These are phyloP conservation scores for Protodeltote pygarga DNA, from an alignment of 2,888 invertebrate species.

Conservation along the genomic window DNA sequence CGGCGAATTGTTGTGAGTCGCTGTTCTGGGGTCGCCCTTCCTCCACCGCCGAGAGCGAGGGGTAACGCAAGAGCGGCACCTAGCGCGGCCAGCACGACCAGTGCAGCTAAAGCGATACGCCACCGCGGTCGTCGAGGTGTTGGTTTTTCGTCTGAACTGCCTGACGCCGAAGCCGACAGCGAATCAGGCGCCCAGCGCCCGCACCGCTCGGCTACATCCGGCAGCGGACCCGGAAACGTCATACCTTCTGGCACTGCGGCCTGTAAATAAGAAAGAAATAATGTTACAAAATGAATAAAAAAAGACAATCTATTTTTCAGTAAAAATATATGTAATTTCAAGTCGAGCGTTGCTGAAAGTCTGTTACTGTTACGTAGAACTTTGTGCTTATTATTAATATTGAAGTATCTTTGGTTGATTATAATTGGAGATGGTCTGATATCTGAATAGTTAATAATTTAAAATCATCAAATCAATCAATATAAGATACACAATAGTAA, in stretches of 20 bases:
- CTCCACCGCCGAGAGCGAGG: slow-evolving; percentile 82
- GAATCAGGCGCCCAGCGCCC: slow-evolving; percentile 85
- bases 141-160: slow-evolving; percentile 84
- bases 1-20: slow-evolving; percentile 89
- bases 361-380: too few relatives aligned
- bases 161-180: slow-evolving; percentile 80
- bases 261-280: slow-evolving; percentile 62
- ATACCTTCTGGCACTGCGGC: slow-evolving; percentile 83
- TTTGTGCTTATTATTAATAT: too few relatives aligned
- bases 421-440: too few relatives aligned
- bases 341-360: too few relatives aligned
- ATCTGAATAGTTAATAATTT: too few relatives aligned
- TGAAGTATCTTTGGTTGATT: too few relatives aligned
- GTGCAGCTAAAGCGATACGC: slow-evolving; percentile 87
- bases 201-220: slow-evolving; percentile 84
- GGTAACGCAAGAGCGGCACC: slow-evolving; percentile 87
- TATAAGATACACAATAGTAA: too few relatives aligned
- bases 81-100: slow-evolving; percentile 87
- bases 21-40: slow-evolving; percentile 87
- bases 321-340: too few relatives aligned
- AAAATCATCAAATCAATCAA: too few relatives aligned
- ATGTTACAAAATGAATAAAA: neutral
- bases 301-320: neutral
- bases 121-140: slow-evolving; percentile 84
- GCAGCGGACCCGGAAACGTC: slow-evolving; percentile 84